Conservation (phyloP, 2,113 vertebrate species). For the Pedionomus torquatus region DNA sequence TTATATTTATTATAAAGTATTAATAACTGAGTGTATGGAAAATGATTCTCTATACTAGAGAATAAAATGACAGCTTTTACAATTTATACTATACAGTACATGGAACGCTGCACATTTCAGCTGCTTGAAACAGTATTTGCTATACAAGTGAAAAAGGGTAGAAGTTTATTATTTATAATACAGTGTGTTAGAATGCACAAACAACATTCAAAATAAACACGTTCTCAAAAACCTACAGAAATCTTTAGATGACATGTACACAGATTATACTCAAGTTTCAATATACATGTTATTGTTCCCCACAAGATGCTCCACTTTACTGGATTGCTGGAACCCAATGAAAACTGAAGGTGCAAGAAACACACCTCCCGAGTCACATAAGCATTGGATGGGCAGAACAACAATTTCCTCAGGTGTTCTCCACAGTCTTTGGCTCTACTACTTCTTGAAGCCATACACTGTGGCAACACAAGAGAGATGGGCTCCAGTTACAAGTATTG, state of each 20-base stretch:
- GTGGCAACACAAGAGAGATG: background rate
- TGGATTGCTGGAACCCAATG: conserved; percentile 27
- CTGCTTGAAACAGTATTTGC: conserved; percentile 27
- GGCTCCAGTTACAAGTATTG: background rate
- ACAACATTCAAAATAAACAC: conserved; percentile 63
- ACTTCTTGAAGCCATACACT: background rate
- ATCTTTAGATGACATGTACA: conserved; percentile 54
- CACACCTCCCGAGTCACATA: background rate
- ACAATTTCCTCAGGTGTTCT: background rate
- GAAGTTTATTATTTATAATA: conserved; percentile 65
- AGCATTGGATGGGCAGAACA: conserved; percentile 1
- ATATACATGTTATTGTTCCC: conserved; percentile 55
- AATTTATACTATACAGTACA: conserved; percentile 37
- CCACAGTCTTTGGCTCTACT: conserved; percentile 12
- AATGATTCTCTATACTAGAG: conserved; percentile 38
- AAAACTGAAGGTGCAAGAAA: background rate
- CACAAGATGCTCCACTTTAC: conserved; percentile 20
- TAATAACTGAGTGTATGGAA: conserved; percentile 36
- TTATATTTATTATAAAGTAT: conserved; percentile 65
- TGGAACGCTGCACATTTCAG: conserved; percentile 7
- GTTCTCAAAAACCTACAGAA: conserved; percentile 41
- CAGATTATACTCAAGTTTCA: conserved; percentile 58
- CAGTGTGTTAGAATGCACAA: conserved; percentile 71
- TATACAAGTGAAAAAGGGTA: conserved; percentile 35
- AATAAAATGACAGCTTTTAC: conserved; percentile 39